Percentiles rank a stretch among this genome's conserved stretches.
phyloP scores from a whole-genome alignment of 2,797 vertebrate genomes.

The Adelosebastes latens region DNA sequence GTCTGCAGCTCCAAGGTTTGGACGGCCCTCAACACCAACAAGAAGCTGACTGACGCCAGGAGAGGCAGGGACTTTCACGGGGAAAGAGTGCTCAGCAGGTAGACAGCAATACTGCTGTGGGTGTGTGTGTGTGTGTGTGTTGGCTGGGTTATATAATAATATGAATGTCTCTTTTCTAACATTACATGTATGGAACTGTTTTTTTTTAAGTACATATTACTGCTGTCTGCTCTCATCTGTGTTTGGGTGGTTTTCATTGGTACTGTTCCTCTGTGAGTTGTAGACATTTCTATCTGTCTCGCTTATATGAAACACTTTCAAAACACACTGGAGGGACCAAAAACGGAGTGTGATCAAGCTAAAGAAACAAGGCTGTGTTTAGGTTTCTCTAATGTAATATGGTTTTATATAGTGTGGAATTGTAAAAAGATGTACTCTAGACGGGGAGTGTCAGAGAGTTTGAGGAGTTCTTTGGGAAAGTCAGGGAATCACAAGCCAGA shows the following conservation, averaged over 20 bases:
- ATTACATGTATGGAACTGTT: not conserved
- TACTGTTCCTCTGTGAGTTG: not conserved
- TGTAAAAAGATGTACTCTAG: not conserved
- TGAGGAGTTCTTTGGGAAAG: not conserved
- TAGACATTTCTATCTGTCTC: not conserved
- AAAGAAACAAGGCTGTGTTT: not conserved
- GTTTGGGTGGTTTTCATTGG: not conserved
- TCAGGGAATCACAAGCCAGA: not conserved
- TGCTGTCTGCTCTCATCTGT: not conserved
- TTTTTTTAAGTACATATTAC: not conserved
- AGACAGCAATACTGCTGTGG: not conserved
- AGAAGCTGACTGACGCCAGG: slow-evolving; percentile 89
- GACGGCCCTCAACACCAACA: slow-evolving; percentile 91
- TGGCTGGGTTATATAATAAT: not conserved
- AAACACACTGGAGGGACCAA: not conserved
- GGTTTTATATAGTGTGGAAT: not conserved
- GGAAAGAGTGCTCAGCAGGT: slow-evolving; percentile 91
- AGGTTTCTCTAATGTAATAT: not conserved
- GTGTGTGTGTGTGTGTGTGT: not conserved
- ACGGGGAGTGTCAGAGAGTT: not conserved
- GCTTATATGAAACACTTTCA: not conserved
- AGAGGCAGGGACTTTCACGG: slow-evolving; percentile 81
- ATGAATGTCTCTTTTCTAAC: not conserved
- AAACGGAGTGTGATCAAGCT: not conserved
- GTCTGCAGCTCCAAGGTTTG: slow-evolving; percentile 90